Evolutionary conservation across 2,113 vertebrate genomes (phyloP).

Genomic region (Sinocyclocheilus rhinocerous): DNA sequence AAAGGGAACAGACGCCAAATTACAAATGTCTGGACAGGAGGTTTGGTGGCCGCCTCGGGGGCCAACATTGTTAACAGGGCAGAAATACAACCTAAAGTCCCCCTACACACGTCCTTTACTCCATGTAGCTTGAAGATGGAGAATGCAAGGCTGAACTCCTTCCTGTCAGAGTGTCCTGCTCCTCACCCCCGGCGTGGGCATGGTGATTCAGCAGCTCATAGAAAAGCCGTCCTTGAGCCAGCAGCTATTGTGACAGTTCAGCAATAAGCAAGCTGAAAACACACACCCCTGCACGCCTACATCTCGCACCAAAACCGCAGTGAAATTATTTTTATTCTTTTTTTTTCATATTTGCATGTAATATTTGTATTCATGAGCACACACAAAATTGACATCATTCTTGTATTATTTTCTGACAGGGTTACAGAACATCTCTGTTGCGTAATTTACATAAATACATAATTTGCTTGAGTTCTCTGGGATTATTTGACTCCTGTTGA

Average conservation of each 20-base stretch:
- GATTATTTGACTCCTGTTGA: not conserved
- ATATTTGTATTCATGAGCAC: slow-evolving; percentile 15
- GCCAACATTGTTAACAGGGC: slow-evolving; percentile 15
- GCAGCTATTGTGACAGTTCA: slow-evolving; percentile 62
- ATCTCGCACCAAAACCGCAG: slow-evolving; percentile 16
- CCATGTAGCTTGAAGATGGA: slow-evolving; percentile 43
- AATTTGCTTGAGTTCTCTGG: slow-evolving; percentile 23
- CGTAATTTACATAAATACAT: slow-evolving; percentile 20
- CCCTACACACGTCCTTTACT: slow-evolving; percentile 19
- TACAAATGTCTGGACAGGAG: not conserved
- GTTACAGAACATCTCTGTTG: not conserved
- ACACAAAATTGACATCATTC: slow-evolving; percentile 17
- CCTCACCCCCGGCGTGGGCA: slow-evolving; percentile 70
- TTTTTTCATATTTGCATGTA: not conserved
- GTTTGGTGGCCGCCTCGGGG: not conserved
- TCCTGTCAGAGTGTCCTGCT: slow-evolving; percentile 52
- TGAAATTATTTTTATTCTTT: slow-evolving; percentile 13
- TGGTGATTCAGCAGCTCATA: slow-evolving; percentile 72
- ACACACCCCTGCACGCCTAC: slow-evolving; percentile 49
- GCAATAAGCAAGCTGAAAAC: slow-evolving; percentile 52
- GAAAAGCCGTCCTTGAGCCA: slow-evolving; percentile 70
- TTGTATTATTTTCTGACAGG: not conserved
- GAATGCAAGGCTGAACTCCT: slow-evolving; percentile 35
- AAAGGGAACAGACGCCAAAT: not conserved
- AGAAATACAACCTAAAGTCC: not conserved